Evolutionary conservation across 1,140 invertebrate species (phyloP), one percentile per base, ranked within the genome.

Genomic region (Matsumurasca onukii): DNA sequence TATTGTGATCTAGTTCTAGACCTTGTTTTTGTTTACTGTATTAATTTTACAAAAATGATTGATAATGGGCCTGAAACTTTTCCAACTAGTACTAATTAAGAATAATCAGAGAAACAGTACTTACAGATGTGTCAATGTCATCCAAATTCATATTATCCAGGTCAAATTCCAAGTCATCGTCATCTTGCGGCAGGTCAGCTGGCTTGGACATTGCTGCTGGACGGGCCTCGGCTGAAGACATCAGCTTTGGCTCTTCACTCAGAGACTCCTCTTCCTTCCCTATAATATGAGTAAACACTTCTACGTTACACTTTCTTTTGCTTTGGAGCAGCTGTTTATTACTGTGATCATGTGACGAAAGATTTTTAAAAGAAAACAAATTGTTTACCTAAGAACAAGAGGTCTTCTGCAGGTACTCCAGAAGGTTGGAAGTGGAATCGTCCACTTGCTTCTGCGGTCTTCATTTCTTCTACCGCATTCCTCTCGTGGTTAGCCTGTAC

Each of bases 381-480:
- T 39, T 39, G 34, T 9, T 39, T 39, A 39, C 34, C 34, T 39
- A 17, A 9, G 5, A 39, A 17, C 17, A 39, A 39, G 34, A 73
- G 57, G 66, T 72, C 71, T 55, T 65, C 66, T 39, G 68, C 67
- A 48, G 25, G 62, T 59, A 25, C n/a, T 25, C 30, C 68, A 59
- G 31, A 17, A 70, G 76, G 75, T 65, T 74, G 69, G 71, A 82
- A 84, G 3, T 74, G 72, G 74, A 88, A 88, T 51, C 75, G 72
- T n/a, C 85, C 86, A 63, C 70, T 73, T 22, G 79, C 77, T 75
- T 86, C 84, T 1, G 86, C 85, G 20, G 78, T 78, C 72, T 82
- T 78, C 85, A 92, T 89, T 78, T 94, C 92, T 69, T 89, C 87
- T 2, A 91, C 75, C 0, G 88, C 82, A 73, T 90, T 88, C 48